A percentile compares a stretch with the other conserved stretches of the same genome.
phyloP scores from a whole-genome alignment of 2,888 invertebrate species.

The Pimpla rufipes region DNA sequence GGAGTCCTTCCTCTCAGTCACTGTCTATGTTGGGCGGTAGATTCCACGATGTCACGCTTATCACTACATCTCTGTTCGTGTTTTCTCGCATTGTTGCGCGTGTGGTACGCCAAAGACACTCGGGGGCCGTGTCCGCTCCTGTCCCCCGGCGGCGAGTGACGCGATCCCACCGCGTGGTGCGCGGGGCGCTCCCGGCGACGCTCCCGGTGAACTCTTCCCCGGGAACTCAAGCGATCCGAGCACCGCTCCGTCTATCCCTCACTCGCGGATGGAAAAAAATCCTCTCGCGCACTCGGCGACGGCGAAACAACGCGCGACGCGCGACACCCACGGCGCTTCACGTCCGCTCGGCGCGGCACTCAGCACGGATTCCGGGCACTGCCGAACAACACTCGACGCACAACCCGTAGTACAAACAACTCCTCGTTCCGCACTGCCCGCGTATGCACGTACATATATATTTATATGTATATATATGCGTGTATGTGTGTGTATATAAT shows the following conservation, averaged over 20 bases:
- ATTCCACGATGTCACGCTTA: constrained; percentile 68
- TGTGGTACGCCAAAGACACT: constrained; percentile 25
- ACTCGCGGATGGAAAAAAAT: not conserved
- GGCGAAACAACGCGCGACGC: constrained; percentile 8
- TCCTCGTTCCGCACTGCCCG: constrained; percentile 51
- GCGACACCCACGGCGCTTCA: constrained; percentile 50
- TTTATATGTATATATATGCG: constrained; percentile 21
- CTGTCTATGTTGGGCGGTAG: constrained; percentile 70
- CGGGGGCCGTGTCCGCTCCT: too few relatives aligned
- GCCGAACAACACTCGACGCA: constrained; percentile 23
- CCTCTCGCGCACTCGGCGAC: constrained; percentile 58
- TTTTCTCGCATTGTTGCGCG: constrained; percentile 70
- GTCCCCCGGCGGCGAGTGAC: too few relatives aligned
- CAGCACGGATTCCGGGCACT: not conserved
- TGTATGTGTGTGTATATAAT: constrained; percentile 17
- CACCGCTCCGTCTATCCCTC: not conserved
- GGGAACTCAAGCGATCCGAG: not conserved
- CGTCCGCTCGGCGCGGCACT: not conserved
- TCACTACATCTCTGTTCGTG: constrained; percentile 72
- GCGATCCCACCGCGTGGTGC: not conserved
- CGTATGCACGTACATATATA: constrained; percentile 14
- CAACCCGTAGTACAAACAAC: constrained; percentile 47
- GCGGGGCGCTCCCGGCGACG: not conserved
- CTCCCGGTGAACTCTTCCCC: constrained; percentile 5
- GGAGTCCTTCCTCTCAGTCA: too few relatives aligned